These are phyloP conservation scores for Papilio machaon DNA, from an alignment of 1,140 invertebrate genomes.

Conservation along the genomic window DNA sequence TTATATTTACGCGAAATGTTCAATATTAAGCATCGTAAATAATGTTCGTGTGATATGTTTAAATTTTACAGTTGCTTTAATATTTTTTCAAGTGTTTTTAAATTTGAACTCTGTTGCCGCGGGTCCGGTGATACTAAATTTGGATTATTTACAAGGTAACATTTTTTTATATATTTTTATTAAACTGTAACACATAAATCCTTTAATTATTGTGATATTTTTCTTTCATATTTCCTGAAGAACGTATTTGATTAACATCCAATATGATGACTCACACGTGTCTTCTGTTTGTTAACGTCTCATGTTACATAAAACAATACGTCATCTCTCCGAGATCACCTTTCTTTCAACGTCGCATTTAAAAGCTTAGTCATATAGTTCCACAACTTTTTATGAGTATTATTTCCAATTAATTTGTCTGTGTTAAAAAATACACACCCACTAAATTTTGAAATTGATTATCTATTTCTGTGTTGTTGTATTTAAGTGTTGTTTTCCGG, in stretches of 20 bases:
- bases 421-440: too few relatives aligned
- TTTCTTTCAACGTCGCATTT: background rate
- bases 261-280: background rate
- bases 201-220: too few relatives aligned
- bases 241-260: too few relatives aligned
- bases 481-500: too few relatives aligned
- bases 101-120: slow-evolving; percentile 60
- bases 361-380: background rate
- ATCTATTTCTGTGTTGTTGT: too few relatives aligned
- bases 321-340: background rate
- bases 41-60: slow-evolving; percentile 56
- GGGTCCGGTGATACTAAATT: slow-evolving; percentile 67
- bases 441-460: too few relatives aligned
- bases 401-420: too few relatives aligned
- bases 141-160: slow-evolving; percentile 76
- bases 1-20: slow-evolving; percentile 49
- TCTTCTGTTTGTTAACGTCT: background rate
- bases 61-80: slow-evolving; percentile 58
- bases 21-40: slow-evolving; percentile 49
- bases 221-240: too few relatives aligned
- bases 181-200: background rate
- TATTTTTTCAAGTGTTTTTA: slow-evolving; percentile 61
- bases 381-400: background rate
- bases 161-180: slow-evolving; percentile 5
- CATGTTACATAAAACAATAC: background rate